phyloP scores from a whole-genome alignment of 2,113 vertebrate genomes.

The Vulpes vulpes region DNA sequence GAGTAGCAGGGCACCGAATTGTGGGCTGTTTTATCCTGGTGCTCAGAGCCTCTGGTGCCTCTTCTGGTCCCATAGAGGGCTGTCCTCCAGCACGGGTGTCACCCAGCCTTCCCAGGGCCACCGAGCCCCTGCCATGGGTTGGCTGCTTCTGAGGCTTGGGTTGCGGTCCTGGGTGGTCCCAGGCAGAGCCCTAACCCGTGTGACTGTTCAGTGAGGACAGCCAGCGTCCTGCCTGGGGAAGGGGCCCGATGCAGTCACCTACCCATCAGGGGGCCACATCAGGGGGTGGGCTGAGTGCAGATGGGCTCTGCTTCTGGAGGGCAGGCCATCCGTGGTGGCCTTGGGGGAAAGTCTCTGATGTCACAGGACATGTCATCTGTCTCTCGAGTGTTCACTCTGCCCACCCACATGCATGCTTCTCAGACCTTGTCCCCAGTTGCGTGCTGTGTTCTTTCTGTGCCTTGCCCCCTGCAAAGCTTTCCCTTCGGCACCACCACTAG shows the following conservation, averaged over 20 bases:
- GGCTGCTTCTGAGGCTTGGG: neutral
- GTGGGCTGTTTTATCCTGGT: neutral
- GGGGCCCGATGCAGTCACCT: neutral
- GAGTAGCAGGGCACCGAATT: neutral
- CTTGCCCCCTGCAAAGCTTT: too few relatives aligned
- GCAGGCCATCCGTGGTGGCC: neutral
- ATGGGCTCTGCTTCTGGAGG: neutral
- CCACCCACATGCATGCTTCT: neutral
- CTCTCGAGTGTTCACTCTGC: neutral
- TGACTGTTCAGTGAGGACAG: neutral
- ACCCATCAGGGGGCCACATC: neutral
- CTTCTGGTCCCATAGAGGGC: neutral
- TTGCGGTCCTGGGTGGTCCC: neutral
- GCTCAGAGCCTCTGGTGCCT: neutral
- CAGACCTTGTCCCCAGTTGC: neutral
- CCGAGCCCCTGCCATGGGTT: fast-evolving
- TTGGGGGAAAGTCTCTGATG: neutral
- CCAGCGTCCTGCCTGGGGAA: neutral
- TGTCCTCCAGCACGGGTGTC: neutral
- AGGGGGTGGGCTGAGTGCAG: neutral
- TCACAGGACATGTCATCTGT: neutral
- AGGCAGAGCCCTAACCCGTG: neutral
- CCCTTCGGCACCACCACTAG: too few relatives aligned
- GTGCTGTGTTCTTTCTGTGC: neutral
- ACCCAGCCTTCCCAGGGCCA: neutral